These are phyloP conservation scores for Drosophila falleni DNA, from an alignment of 2,888 invertebrate species.

Conservation along the genomic window DNA sequence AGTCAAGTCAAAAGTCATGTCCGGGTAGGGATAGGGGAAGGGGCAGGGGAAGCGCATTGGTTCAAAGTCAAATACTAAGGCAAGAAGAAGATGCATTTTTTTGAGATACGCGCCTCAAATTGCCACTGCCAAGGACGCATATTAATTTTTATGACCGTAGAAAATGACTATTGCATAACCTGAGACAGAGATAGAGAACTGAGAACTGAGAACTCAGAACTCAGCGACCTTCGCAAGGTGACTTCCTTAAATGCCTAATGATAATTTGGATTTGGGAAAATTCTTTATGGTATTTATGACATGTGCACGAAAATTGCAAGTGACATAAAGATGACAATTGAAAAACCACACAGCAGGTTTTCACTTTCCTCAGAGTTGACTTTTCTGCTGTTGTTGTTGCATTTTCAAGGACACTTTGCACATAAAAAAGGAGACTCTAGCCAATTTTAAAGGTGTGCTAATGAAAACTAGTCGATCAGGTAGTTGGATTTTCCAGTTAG, in stretches of 20 bases:
- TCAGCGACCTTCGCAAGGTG: conserved; percentile 64
- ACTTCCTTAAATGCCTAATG: conserved; percentile 69
- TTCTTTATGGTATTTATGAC: conserved; percentile 59
- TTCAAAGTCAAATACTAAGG: conserved; percentile 54
- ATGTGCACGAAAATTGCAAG: conserved; percentile 67
- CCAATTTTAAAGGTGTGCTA: conserved; percentile 37
- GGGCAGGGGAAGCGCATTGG: conserved; percentile 23
- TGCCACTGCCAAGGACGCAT: conserved; percentile 80
- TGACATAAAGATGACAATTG: conserved; percentile 44
- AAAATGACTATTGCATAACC: conserved; percentile 81
- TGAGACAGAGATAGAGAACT: conserved; percentile 4
- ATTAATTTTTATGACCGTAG: conserved; percentile 83
- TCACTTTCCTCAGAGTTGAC: conserved; percentile 56
- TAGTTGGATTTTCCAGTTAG: conserved; percentile 38
- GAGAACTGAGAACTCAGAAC: conserved; percentile 1
- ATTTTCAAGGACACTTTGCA: conserved; percentile 76
- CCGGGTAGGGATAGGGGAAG: conserved; percentile 17
- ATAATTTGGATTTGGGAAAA: conserved; percentile 49
- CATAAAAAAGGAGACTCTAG: conserved; percentile 60
- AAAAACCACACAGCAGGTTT: conserved; percentile 70
- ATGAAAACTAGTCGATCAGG: conserved; percentile 27
- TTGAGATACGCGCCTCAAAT: conserved; percentile 68
- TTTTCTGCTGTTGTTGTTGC: conserved; percentile 57
- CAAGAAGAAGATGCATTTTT: conserved; percentile 50
- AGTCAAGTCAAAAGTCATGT: conserved; percentile 76